Base-by-base conservation (phyloP, 2,888 invertebrate species). In the Heliconius aoede region DNA sequence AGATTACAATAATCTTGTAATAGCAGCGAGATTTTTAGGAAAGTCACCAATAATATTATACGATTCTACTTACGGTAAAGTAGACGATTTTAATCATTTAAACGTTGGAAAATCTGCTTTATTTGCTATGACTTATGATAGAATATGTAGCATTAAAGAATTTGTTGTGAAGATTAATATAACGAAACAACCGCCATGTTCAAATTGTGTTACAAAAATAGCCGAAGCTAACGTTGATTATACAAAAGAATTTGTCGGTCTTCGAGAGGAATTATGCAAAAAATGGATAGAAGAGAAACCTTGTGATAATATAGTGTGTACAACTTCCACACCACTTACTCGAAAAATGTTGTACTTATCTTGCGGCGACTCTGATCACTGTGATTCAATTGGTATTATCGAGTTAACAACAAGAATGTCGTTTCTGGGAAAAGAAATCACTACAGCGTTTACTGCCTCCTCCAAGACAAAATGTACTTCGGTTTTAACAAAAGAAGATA, bases 51-150 rank as follows among this genome's bases (percentile, higher is more conserved):
- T 94, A 74, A 82, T 89, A 61, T 82, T 94, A 69, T 94, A 93
- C 78, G 93, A 94, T 81, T 85, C 89, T 0, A 88, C 91, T 3
- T 91, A 88, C 77, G 94, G 92, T 3, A 89, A 90, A 85, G 87
- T 93, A 28, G 87, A 91, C 28, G 88, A 89, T 82, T 89, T 92
- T 76, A 84, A 80, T 72, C 88, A 89, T 84, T 80, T 94, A 30
- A 93, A 94, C 80, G 88, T 92, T 7, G 94, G 94, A 1, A 94
- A 93, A 84, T 94, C 94, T 0, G 91, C 87, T 9, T 81, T 94
- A 74, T 94, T 94, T 81, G 94, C 94, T 3, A 94, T 94, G 92
- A 94, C 94, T 11, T 94, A 93, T 76, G 94, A 94, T 67, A 93
- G 90, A 86, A 94, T 94, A 83, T 93, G 93, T 80, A 81, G 82